phyloP scores from a whole-genome alignment of 2,888 invertebrate genomes.

The Drosophila pullipes region DNA sequence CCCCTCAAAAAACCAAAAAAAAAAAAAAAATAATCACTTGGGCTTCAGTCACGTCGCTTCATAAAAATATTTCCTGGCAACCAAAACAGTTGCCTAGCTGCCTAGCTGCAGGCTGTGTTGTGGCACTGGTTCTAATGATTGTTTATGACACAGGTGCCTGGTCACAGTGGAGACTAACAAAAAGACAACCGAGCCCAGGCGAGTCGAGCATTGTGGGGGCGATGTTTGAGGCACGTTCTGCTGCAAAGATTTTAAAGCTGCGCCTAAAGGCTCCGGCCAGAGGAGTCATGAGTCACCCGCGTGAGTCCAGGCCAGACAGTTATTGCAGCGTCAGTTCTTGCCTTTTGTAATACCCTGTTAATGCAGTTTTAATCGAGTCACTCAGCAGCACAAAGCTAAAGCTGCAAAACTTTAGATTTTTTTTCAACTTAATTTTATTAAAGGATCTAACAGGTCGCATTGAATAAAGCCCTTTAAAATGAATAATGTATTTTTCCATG shows the following conservation, averaged over 20 bases:
- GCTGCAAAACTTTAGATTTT: background rate
- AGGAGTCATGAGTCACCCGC: conserved; percentile 48
- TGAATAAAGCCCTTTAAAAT: background rate
- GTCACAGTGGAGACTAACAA: conserved; percentile 5
- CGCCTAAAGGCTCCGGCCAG: conserved; percentile 53
- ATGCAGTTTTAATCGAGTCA: background rate
- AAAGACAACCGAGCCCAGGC: background rate
- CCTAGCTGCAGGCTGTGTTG: conserved; percentile 8
- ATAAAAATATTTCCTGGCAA: conserved; percentile 62
- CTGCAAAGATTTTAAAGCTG: conserved; percentile 37
- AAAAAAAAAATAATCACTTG: conserved; percentile 3
- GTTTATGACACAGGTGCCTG: conserved; percentile 63
- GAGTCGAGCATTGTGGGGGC: conserved; percentile 16
- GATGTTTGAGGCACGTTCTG: conserved; percentile 37
- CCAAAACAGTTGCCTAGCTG: conserved; percentile 11
- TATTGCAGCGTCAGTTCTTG: conserved; percentile 17
- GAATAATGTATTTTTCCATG: background rate
- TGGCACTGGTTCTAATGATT: conserved; percentile 46
- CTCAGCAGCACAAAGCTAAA: background rate
- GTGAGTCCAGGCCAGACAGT: conserved; percentile 16
- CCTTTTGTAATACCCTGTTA: conserved; percentile 7
- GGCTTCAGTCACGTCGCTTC: conserved; percentile 60
- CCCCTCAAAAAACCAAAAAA: background rate
- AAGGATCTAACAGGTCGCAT: background rate
- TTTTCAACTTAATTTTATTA: background rate